Evolutionary conservation across 1,140 invertebrate species (phyloP), one percentile per base, ranked within the genome.

Genomic region (Leptopilina clavipes): DNA sequence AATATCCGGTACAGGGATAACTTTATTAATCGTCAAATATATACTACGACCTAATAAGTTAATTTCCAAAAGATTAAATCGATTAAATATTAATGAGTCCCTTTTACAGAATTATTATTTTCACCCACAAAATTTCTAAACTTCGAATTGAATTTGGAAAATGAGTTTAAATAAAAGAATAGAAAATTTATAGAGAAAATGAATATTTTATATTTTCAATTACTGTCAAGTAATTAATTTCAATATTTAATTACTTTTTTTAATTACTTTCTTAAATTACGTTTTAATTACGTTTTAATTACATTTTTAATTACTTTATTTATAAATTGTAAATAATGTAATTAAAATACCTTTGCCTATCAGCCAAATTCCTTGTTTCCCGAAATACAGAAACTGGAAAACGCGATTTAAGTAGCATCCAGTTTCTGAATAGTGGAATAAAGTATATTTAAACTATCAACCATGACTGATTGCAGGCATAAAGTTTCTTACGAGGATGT

Each of bases 401-500:
- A 31, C 25, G 25, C 25, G 5, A 17, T 52, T 52, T 52, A 8
- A 52, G 14, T 40, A 40, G 37, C 37, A 9, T 31, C 25, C 25
- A n/a, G n/a, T 31, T 44, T 44, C 71, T 73, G 59, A 19, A 52
- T 73, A 7, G 22, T 11, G 10, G 74, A 77, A 25, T 72, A 70
- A 76, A 81, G 1, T 5, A n/a, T n/a, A n/a, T n/a, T n/a, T n/a
- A n/a, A 65, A 65, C 56, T 65, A 65, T 25, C 56, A 65, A 31
- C 12, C 25, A 59, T 59, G 56, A 31, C 22, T 65, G 25, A 65
- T 65, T 65, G 25, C 59, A 65, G 59, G 59, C 22, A 65, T 65
- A 84, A 78, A 1, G 11, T 80, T 3, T 31, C 76, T 11, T 80
- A 82, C 37, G 82, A 83, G 43, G 76, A 71, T 11, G 80, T 87